Conservation (phyloP, 1,140 invertebrate species). For the Triops cancriformis region DNA sequence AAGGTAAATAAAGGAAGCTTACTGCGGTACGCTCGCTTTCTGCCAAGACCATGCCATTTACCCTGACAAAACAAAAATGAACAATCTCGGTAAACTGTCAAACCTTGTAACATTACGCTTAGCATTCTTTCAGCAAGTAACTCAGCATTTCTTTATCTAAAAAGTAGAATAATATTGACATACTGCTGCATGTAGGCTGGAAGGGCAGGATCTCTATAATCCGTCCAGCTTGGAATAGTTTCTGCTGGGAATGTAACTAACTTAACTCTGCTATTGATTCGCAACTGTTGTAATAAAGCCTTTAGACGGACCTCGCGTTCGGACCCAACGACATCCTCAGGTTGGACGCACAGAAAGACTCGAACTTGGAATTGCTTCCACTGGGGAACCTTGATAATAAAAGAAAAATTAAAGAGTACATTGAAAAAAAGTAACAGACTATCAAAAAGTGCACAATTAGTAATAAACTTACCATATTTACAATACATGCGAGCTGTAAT, state of each 20-base stretch:
- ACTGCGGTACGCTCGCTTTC: constrained; percentile 52
- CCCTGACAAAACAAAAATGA: background rate
- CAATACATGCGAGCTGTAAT: constrained; percentile 92
- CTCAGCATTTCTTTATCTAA: background rate
- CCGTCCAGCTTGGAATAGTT: constrained; percentile 26
- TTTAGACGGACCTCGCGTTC: constrained; percentile 50
- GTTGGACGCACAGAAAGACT: constrained; percentile 63
- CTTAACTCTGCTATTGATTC: constrained; percentile 33
- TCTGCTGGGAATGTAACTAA: constrained; percentile 28
- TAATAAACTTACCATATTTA: constrained; percentile 68
- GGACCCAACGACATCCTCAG: constrained; percentile 42
- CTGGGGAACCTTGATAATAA: constrained; percentile 42
- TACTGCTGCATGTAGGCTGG: constrained; percentile 33
- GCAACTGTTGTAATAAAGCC: constrained; percentile 50
- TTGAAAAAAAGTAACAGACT: background rate
- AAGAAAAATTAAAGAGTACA: constrained; percentile 30
- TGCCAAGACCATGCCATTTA: background rate
- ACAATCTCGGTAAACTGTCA: too few relatives aligned
- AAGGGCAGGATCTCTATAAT: constrained; percentile 31
- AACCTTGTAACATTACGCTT: too few relatives aligned
- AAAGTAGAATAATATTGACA: background rate
- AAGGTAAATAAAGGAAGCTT: constrained; percentile 73
- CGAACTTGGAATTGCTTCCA: constrained; percentile 73
- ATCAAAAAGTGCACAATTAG: background rate
- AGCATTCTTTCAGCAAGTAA: too few relatives aligned